These are phyloP conservation scores for Meghimatium bilineatum DNA, from an alignment of 2,888 invertebrate genomes.

Conservation along the genomic window DNA sequence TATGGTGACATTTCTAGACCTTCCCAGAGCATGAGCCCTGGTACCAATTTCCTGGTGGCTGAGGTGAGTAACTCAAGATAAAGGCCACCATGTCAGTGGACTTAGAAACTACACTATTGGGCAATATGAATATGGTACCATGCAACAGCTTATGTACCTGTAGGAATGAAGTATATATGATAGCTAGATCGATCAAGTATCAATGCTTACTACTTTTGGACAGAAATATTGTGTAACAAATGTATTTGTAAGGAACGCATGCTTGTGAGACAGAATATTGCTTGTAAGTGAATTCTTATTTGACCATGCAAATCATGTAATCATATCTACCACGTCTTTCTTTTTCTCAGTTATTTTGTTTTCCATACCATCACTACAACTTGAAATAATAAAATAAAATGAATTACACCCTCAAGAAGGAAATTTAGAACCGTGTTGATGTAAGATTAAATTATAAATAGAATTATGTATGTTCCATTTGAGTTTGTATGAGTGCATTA, in stretches of 20 bases:
- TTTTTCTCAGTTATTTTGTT: not conserved
- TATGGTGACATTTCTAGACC: too few relatives aligned
- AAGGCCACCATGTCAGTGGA: too few relatives aligned
- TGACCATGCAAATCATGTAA: not conserved
- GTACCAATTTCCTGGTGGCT: too few relatives aligned
- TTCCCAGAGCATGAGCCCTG: too few relatives aligned
- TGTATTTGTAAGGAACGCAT: not conserved
- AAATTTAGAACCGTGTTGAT: not conserved
- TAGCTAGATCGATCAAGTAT: not conserved
- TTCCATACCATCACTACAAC: not conserved
- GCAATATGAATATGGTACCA: too few relatives aligned
- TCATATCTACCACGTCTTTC: conserved; percentile 43
- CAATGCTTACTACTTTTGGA: not conserved
- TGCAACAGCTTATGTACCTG: not conserved
- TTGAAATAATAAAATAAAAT: not conserved
- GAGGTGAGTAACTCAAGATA: too few relatives aligned
- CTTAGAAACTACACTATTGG: too few relatives aligned
- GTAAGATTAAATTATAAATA: not conserved
- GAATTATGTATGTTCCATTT: not conserved
- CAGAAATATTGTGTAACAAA: not conserved
- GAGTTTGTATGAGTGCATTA: not conserved
- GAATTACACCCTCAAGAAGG: not conserved
- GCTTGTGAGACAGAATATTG: not conserved
- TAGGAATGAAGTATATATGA: not conserved
- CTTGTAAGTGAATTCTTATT: not conserved